These are phyloP conservation scores for Papilio elwesi DNA, from an alignment of 2,888 invertebrate species.

Conservation along the genomic window DNA sequence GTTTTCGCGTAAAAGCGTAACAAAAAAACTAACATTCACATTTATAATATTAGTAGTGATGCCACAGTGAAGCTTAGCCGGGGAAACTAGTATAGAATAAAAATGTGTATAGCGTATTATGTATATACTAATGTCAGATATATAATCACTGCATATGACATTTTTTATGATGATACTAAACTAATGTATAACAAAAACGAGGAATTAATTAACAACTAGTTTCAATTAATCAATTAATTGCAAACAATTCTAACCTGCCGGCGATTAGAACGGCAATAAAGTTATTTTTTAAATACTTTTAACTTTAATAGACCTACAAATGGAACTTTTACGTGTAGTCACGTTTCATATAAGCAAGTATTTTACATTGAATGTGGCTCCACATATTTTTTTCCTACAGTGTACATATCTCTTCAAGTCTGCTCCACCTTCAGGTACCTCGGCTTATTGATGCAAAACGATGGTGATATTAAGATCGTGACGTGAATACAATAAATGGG, in stretches of 20 bases:
- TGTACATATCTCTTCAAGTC: too few species aligned
- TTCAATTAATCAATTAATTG: slow-evolving; percentile 8
- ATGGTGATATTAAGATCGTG: too few species aligned
- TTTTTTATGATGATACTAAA: not conserved
- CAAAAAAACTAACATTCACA: too few species aligned
- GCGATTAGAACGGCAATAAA: not conserved
- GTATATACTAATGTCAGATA: not conserved
- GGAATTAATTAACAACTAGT: slow-evolving; percentile 10
- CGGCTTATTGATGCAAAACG: too few species aligned
- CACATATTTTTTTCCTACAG: too few species aligned
- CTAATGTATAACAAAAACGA: slow-evolving; percentile 1
- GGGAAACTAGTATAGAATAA: not conserved
- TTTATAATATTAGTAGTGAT: too few species aligned
- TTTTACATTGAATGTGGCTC: too few species aligned
- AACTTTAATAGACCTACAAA: not conserved
- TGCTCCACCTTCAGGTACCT: too few species aligned
- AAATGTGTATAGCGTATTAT: not conserved
- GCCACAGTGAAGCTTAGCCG: too few species aligned
- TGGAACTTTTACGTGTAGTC: not conserved
- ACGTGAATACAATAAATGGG: too few species aligned
- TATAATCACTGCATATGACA: not conserved
- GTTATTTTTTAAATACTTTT: slow-evolving; percentile 2
- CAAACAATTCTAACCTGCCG: not conserved
- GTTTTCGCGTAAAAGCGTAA: too few species aligned
- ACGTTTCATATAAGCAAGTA: not conserved